Evolutionary conservation across 2,888 invertebrate genomes (phyloP).

Genomic region (Reticulitermes lucifugus): DNA sequence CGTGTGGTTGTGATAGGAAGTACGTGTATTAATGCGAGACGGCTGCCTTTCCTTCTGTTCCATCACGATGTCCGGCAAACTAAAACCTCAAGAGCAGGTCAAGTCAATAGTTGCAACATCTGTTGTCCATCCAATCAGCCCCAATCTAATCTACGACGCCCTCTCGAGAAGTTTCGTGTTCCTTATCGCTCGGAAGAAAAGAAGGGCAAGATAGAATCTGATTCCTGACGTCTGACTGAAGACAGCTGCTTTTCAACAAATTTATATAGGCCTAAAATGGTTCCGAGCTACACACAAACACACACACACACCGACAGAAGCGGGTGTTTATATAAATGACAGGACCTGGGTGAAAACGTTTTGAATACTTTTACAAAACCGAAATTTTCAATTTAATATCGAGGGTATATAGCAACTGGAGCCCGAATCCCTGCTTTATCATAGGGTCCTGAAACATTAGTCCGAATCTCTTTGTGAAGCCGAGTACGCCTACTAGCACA

Average conservation of each 20-base stretch:
- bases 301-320: no score
- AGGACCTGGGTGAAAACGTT: no score
- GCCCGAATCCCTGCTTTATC: no score
- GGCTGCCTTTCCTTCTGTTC: neutral
- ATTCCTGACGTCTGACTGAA: neutral
- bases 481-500: no score
- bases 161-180: neutral
- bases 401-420: neutral
- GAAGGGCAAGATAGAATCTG: neutral
- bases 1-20: neutral
- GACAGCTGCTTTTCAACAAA: neutral
- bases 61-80: constrained; percentile 12
- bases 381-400: neutral
- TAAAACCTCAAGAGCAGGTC: constrained; percentile 5
- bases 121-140: constrained; percentile 45
- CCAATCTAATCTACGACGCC: constrained; percentile 39
- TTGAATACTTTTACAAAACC: no score
- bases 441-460: no score
- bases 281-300: no score
- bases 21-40: neutral
- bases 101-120: constrained; percentile 21
- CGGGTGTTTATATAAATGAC: no score
- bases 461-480: no score
- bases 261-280: no score
- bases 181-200: neutral